These are phyloP conservation scores for Drosophila tropicalis DNA, from an alignment of 1,140 invertebrate genomes.

Conservation along the genomic window DNA sequence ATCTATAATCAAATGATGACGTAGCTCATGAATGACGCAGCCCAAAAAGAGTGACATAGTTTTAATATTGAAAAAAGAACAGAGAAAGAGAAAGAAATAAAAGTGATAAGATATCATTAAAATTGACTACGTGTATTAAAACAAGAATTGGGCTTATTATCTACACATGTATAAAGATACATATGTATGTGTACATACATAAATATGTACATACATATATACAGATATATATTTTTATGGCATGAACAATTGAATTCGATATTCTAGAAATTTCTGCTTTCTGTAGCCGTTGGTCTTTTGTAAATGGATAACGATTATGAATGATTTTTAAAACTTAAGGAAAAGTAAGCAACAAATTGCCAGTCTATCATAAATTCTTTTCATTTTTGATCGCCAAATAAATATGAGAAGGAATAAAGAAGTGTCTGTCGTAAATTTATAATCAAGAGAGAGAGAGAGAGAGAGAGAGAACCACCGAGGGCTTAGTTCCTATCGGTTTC, in stretches of 20 bases:
- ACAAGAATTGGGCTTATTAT: neutral
- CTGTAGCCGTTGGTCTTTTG: no score
- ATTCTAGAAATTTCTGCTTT: neutral
- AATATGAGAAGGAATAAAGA: neutral
- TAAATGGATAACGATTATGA: neutral
- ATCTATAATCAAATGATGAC: neutral
- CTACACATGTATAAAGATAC: neutral
- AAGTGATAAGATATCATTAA: conserved; percentile 7
- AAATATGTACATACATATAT: neutral
- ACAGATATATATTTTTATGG: neutral
- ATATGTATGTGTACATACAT: neutral
- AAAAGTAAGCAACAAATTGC: neutral
- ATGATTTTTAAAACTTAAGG: no score
- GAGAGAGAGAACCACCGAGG: neutral
- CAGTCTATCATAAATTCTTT: neutral
- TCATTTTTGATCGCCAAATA: neutral
- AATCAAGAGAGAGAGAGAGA: neutral
- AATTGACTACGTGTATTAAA: conserved; percentile 3
- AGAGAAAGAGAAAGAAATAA: no score
- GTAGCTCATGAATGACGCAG: neutral
- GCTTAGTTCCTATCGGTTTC: neutral
- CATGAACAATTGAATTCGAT: neutral
- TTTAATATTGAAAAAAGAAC: neutral
- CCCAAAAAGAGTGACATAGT: neutral
- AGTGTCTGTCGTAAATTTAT: conserved; percentile 9